phyloP scores from a whole-genome alignment of 2,888 invertebrate species.

The Vanessa cardui region DNA sequence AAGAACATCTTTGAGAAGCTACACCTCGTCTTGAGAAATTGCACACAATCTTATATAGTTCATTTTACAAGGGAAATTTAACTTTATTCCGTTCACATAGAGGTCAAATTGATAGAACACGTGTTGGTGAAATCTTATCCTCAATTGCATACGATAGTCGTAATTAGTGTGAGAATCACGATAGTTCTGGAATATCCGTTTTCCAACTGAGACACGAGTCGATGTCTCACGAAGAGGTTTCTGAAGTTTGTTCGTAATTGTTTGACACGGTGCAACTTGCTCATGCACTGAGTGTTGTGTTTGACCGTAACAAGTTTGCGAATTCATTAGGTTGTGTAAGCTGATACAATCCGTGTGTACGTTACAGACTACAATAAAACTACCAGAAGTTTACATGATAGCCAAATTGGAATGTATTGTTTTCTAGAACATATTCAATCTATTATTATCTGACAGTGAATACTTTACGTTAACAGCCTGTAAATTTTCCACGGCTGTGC shows the following conservation, averaged over 20 bases:
- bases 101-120: not conserved
- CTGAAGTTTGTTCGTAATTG: slow-evolving; percentile 1
- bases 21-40: slow-evolving; percentile 1
- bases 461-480: no score
- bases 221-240: not conserved
- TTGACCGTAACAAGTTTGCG: not conserved
- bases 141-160: slow-evolving; percentile 7
- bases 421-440: no score
- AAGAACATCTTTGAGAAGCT: slow-evolving; percentile 7
- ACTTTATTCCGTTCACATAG: not conserved
- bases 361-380: not conserved
- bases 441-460: no score
- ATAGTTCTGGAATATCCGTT: not conserved
- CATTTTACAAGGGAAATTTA: not conserved
- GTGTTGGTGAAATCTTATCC: not conserved
- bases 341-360: not conserved
- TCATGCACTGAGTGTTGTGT: not conserved
- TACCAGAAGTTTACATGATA: not conserved
- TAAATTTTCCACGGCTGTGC: no score
- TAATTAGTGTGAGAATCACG: slow-evolving; percentile 8
- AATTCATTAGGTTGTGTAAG: not conserved
- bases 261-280: slow-evolving; percentile 8
- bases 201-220: slow-evolving; percentile 6
- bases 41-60: not conserved
- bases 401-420: not conserved